phyloP scores from a whole-genome alignment of 2,113 vertebrate species.

The Motacilla alba region DNA sequence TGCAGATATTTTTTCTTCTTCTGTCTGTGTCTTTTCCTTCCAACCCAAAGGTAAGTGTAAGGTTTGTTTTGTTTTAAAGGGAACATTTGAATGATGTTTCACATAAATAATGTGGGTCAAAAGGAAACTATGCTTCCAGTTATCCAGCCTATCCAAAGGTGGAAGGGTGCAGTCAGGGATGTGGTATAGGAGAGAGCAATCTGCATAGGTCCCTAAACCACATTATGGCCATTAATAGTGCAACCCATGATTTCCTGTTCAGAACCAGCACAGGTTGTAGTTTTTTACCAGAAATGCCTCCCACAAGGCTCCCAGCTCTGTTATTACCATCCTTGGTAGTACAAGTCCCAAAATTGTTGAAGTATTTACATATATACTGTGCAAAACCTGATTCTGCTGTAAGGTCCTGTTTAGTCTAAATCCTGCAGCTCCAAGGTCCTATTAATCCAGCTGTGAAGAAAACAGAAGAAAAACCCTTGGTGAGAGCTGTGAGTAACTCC shows the following conservation, averaged over 20 bases:
- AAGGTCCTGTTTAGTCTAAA: not conserved
- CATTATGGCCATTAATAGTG: not conserved
- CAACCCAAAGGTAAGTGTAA: constrained; percentile 52
- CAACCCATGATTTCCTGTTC: not conserved
- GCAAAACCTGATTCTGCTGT: not conserved
- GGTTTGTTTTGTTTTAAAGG: not conserved
- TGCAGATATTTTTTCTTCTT: constrained; percentile 17
- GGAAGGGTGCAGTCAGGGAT: not conserved
- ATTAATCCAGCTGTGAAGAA: not conserved
- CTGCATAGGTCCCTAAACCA: not conserved
- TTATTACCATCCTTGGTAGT: not conserved
- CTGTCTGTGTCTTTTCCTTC: constrained; percentile 57
- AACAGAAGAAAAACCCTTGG: not conserved
- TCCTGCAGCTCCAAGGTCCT: not conserved
- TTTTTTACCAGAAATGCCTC: not conserved
- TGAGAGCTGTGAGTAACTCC: not conserved
- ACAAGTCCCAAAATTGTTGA: not conserved
- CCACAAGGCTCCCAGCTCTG: not conserved
- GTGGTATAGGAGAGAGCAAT: not conserved
- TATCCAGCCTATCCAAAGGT: not conserved
- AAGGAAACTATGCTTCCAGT: not conserved
- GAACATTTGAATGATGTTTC: not conserved
- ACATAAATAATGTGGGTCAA: not conserved
- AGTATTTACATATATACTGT: not conserved
- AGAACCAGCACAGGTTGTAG: not conserved